Base-by-base conservation (phyloP, 2,888 invertebrate genomes). In the Folsomia candida region DNA sequence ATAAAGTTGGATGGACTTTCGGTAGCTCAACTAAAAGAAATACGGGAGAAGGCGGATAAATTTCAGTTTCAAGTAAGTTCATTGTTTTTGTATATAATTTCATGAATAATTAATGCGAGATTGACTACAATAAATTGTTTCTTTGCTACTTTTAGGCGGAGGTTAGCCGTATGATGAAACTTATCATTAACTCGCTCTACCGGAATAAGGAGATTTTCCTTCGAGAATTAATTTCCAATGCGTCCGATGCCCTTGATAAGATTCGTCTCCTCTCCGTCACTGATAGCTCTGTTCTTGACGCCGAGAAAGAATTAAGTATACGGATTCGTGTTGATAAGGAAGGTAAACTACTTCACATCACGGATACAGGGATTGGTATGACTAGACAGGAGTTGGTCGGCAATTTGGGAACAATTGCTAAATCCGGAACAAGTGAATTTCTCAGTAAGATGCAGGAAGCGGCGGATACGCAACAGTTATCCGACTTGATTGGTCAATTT, bases 161-260 rank as follows among this genome's bases (percentile, higher is more conserved):
- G 86, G 99, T 99, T 57, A 97, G 97, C 85, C 91, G 98, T 71
- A 97, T 99, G 97, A 99, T 99, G 99, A 99, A 99, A 85, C 89
- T 99, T 72, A 99, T 99, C 84, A 99, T 99, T 83, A 99, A 99
- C 86, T 99, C 99, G 9, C 87, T 99, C 9, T 99, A 99, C 85
- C 89, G 96, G 81, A 99, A 99, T 85, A 99, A 99, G 85, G 99
- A 99, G 89, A 97, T 98, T 81, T 98, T 96, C 89, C 86, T 98
- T 73, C 88, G 99, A 81, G 99, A 99, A 86, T 86, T 99, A 83
- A 99, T 99, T 82, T 99, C 98, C 0, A 99, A 99, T 86, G 98
- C 96, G 0, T 98, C 98, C 0, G 99, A 99, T 87, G 99, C 99
- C 57, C 86, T 99, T 77, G 99, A 99, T 85, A 99, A 99, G 85